Conservation (phyloP, 2,797 vertebrate species). For the Falco columbarius region DNA sequence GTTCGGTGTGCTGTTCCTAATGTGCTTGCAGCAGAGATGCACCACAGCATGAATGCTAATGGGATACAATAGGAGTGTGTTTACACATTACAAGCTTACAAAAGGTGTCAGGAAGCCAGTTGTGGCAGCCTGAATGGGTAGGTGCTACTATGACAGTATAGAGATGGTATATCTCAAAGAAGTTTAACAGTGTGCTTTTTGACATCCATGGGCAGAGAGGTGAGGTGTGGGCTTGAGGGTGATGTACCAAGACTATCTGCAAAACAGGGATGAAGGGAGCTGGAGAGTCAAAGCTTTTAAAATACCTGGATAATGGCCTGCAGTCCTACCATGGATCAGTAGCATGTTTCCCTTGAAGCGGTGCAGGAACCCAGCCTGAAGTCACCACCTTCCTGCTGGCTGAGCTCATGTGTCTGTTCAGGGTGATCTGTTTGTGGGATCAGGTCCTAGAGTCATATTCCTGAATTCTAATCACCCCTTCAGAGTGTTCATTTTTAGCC, state of each 20-base stretch:
- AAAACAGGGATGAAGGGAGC: neutral
- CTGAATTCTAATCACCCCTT: neutral
- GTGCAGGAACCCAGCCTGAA: neutral
- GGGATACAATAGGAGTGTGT: too few species aligned
- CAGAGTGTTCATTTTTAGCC: neutral
- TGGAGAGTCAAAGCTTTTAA: neutral
- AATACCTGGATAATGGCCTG: neutral
- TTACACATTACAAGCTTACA: neutral
- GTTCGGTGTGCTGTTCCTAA: fast-evolving
- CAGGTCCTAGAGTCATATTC: neutral
- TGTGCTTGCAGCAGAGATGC: neutral
- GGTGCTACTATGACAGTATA: fast-evolving
- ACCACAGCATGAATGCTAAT: neutral
- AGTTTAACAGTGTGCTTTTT: neutral
- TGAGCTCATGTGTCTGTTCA: neutral
- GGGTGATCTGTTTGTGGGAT: neutral
- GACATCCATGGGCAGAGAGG: neutral
- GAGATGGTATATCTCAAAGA: neutral
- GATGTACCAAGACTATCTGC: neutral
- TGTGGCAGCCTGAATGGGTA: neutral
- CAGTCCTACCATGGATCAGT: neutral
- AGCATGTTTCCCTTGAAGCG: neutral
- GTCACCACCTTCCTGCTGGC: neutral
- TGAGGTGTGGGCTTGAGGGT: neutral
- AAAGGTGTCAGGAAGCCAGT: neutral